Conservation (phyloP, 2,113 vertebrate genomes). For the Cisticola juncidis region DNA sequence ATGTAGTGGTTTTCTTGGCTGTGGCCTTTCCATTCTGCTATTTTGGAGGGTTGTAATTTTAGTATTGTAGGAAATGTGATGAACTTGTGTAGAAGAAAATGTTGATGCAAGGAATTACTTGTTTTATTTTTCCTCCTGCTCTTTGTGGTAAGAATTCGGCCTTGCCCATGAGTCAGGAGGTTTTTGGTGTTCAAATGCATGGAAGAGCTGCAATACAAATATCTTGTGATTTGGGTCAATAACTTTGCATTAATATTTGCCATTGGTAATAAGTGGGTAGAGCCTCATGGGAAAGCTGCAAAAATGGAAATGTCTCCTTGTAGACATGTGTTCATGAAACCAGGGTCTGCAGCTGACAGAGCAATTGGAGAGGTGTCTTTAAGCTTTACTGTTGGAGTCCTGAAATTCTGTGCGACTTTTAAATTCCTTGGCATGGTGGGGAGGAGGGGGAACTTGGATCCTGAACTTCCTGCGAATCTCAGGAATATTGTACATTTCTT, state of each 20-base stretch:
- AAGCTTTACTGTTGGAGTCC: constrained; percentile 38
- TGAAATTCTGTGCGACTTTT: background rate
- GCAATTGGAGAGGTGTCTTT: constrained; percentile 62
- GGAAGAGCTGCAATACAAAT: constrained; percentile 55
- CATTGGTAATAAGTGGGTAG: constrained; percentile 56
- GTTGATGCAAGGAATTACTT: background rate
- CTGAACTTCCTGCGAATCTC: background rate
- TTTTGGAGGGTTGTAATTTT: background rate
- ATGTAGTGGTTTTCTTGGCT: background rate
- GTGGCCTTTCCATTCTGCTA: background rate
- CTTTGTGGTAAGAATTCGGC: background rate
- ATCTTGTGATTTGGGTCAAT: constrained; percentile 67
- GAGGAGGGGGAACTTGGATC: background rate
- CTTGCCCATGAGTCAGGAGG: background rate
- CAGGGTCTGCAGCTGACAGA: constrained; percentile 56
- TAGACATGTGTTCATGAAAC: constrained; percentile 48
- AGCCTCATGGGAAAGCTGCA: constrained; percentile 62
- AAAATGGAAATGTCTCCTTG: constrained; percentile 71
- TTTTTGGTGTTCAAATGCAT: constrained; percentile 47
- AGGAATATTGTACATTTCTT: background rate
- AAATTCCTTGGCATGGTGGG: background rate
- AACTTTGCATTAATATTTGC: constrained; percentile 73
- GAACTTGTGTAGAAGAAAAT: background rate
- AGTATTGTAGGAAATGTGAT: background rate
- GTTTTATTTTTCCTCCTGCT: background rate